These are phyloP conservation scores for Zhengitettix transpicula DNA, from an alignment of 2,888 invertebrate species.

Conservation along the genomic window DNA sequence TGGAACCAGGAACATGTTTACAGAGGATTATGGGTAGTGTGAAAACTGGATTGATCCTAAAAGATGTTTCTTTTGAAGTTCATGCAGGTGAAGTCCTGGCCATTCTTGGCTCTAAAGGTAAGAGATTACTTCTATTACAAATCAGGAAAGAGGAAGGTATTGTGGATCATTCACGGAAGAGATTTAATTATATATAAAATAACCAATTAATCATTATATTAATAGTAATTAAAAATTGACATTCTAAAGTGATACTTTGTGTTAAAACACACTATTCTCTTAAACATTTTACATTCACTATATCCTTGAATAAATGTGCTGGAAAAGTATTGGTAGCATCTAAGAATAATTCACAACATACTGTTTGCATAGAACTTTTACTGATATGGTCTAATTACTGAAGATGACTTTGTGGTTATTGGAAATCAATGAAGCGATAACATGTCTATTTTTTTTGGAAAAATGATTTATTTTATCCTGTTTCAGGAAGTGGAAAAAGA, in stretches of 20 bases:
- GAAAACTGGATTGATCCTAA: conserved; percentile 71
- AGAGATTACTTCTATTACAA: conserved; percentile 1
- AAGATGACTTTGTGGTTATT: too few relatives aligned
- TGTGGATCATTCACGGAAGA: neutral
- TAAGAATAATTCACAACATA: too few relatives aligned
- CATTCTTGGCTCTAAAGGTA: conserved; percentile 81
- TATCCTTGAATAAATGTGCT: too few relatives aligned
- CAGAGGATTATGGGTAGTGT: conserved; percentile 59
- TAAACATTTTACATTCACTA: too few relatives aligned
- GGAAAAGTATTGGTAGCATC: too few relatives aligned
- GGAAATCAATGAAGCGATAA: too few relatives aligned
- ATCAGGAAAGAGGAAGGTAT: neutral
- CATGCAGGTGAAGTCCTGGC: conserved; percentile 89
- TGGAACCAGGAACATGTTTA: conserved; percentile 62
- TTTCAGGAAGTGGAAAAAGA: conserved; percentile 77
- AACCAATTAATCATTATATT: neutral
- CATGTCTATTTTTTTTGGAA: too few relatives aligned
- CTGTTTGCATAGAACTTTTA: too few relatives aligned
- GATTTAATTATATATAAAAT: neutral
- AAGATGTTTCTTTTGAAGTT: conserved; percentile 81
- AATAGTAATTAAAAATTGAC: neutral
- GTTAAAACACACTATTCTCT: too few relatives aligned
- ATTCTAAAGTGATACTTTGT: too few relatives aligned
- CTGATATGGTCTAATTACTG: too few relatives aligned
- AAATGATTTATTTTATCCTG: too few relatives aligned